These are phyloP conservation scores for Hemistola chrysoprasaria DNA, from an alignment of 2,888 invertebrate species.

Conservation along the genomic window DNA sequence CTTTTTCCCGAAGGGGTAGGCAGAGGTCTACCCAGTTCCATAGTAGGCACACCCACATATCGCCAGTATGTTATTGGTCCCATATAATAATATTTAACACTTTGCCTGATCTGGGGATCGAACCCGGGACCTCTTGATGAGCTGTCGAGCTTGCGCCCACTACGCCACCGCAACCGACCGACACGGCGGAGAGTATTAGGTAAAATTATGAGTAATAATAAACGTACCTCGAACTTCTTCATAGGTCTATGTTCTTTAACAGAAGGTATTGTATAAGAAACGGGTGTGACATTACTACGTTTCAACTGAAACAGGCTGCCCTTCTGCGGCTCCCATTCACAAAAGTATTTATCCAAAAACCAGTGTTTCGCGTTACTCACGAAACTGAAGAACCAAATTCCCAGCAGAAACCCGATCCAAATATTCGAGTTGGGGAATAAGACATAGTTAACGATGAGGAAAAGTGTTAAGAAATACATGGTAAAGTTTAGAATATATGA, in stretches of 20 bases:
- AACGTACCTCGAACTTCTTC: conserved; percentile 81
- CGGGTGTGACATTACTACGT: conserved; percentile 41
- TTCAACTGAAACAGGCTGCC: conserved; percentile 49
- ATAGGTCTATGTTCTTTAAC: conserved; percentile 84
- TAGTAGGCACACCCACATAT: too few species aligned
- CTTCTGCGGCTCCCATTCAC: conserved; percentile 52
- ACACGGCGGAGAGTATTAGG: too few species aligned
- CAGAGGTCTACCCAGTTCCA: too few species aligned
- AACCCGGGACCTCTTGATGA: too few species aligned
- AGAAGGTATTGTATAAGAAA: conserved; percentile 82
- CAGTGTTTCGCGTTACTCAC: conserved; percentile 57
- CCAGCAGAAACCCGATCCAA: conserved; percentile 74
- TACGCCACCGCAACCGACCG: too few species aligned
- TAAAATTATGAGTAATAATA: neutral
- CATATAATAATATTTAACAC: too few species aligned
- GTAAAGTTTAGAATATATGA: conserved; percentile 55
- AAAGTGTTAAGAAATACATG: conserved; percentile 64
- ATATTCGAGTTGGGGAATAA: conserved; percentile 63
- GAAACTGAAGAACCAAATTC: conserved; percentile 67
- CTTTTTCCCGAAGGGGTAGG: too few species aligned
- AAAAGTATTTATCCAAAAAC: conserved; percentile 66
- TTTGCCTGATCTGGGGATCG: too few species aligned
- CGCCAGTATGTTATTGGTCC: too few species aligned
- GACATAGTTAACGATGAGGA: conserved; percentile 56
- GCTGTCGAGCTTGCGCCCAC: too few species aligned